phyloP scores from a whole-genome alignment of 2,888 invertebrate species.

The Cosmia pyralina region DNA sequence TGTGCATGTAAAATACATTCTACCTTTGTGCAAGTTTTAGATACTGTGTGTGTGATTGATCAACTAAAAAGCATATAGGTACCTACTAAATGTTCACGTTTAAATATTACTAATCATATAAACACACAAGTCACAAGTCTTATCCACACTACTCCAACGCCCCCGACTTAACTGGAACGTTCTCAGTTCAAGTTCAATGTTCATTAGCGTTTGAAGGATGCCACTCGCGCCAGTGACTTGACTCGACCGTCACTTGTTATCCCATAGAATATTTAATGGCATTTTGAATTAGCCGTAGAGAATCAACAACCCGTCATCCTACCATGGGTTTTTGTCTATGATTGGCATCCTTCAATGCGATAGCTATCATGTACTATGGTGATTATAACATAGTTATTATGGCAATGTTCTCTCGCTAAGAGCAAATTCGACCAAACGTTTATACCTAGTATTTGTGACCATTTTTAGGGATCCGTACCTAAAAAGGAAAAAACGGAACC shows the following conservation, averaged over 20 bases:
- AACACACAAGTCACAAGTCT: slow-evolving; percentile 16
- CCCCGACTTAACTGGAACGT: slow-evolving; percentile 51
- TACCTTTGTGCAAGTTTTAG: too few species aligned
- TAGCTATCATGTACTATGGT: not conserved
- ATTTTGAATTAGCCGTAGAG: slow-evolving; percentile 8
- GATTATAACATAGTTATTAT: not conserved
- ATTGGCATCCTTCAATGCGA: not conserved
- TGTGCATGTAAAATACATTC: too few species aligned
- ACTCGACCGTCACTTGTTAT: slow-evolving; percentile 47
- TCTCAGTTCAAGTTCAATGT: slow-evolving; percentile 75
- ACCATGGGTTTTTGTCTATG: not conserved
- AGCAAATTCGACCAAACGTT: not conserved
- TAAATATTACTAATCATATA: not conserved
- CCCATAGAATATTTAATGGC: slow-evolving; percentile 24
- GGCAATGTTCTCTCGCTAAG: not conserved
- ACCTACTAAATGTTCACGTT: not conserved
- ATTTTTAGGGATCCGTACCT: too few species aligned
- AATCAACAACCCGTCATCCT: not conserved
- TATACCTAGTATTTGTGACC: too few species aligned
- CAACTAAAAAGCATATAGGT: not conserved
- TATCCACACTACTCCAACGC: slow-evolving; percentile 39
- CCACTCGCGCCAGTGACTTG: slow-evolving; percentile 55
- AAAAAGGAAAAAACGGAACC: too few species aligned
- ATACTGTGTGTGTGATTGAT: too few species aligned
- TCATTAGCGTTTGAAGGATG: slow-evolving; percentile 65